Conservation (phyloP, 2,888 invertebrate species). For the Polydrusus tereticollis region DNA sequence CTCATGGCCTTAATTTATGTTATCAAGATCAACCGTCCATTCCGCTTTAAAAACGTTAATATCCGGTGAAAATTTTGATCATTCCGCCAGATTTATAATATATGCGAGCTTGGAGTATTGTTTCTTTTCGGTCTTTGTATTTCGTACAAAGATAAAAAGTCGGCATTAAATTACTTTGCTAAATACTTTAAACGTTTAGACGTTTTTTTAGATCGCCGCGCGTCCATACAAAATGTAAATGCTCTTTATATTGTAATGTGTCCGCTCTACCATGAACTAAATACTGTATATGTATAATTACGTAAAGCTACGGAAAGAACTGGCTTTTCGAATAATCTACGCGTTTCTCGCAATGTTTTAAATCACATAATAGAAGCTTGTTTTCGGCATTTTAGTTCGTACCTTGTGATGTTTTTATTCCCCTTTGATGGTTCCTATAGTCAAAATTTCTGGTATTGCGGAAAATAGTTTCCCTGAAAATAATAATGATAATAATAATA, state of each 20-base stretch:
- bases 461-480: too few species aligned
- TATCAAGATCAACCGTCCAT: slow-evolving; percentile 28
- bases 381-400: slow-evolving; percentile 3
- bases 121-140: slow-evolving; percentile 43
- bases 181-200: slow-evolving; percentile 48
- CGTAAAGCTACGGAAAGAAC: slow-evolving; percentile 40
- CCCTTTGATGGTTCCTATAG: neutral
- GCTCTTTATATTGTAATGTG: slow-evolving; percentile 48
- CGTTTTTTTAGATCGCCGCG: slow-evolving; percentile 35
- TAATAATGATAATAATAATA: too few species aligned
- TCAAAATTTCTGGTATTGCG: too few species aligned
- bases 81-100: slow-evolving; percentile 39
- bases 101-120: slow-evolving; percentile 42
- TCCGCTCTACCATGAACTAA: slow-evolving; percentile 46
- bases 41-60: slow-evolving; percentile 42
- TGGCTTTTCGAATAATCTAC: slow-evolving; percentile 27
- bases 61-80: slow-evolving; percentile 48
- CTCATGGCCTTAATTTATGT: slow-evolving; percentile 33
- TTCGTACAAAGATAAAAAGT: slow-evolving; percentile 40
- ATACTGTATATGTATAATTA: slow-evolving; percentile 43
- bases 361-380: slow-evolving; percentile 9
- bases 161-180: slow-evolving; percentile 43
- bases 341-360: slow-evolving; percentile 16
- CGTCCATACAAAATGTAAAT: slow-evolving; percentile 41
- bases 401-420: neutral